These are phyloP conservation scores for Papilio gigon DNA, from an alignment of 2,888 invertebrate species.

Conservation along the genomic window DNA sequence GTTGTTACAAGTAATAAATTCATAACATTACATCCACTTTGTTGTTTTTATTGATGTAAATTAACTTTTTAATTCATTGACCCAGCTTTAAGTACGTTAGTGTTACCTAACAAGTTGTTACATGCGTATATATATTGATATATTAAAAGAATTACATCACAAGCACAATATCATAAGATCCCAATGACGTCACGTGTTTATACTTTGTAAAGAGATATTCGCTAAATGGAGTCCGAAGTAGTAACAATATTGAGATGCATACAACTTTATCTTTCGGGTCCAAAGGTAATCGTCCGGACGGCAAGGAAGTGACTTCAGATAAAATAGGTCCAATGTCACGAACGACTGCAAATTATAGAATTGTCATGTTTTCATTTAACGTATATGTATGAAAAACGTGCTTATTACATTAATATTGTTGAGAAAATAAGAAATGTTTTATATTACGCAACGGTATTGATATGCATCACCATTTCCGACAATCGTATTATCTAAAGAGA, in stretches of 20 bases:
- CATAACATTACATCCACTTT: constrained; percentile 36
- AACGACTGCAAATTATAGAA: not conserved
- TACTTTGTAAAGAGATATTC: too few species aligned
- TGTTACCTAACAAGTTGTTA: not conserved
- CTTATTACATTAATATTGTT: not conserved
- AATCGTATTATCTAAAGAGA: constrained; percentile 3
- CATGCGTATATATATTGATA: not conserved
- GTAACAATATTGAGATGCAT: not conserved
- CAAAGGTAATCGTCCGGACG: not conserved
- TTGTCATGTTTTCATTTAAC: not conserved
- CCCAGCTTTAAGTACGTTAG: not conserved
- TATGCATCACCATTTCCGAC: not conserved
- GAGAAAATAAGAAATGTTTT: not conserved
- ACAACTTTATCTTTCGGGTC: not conserved
- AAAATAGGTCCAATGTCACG: constrained; percentile 7
- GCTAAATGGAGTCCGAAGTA: not conserved
- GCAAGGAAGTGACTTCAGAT: constrained; percentile 12
- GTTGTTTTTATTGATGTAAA: constrained; percentile 43
- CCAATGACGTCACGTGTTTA: too few species aligned
- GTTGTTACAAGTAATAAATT: constrained; percentile 26
- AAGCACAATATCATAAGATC: too few species aligned
- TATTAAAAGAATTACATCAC: not conserved
- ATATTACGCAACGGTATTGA: not conserved
- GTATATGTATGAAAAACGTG: not conserved
- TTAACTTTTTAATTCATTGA: constrained; percentile 1